Evolutionary conservation across 1,140 invertebrate genomes (phyloP), one percentile per base, ranked within the genome.

Genomic region (Scaptomyza montana): DNA sequence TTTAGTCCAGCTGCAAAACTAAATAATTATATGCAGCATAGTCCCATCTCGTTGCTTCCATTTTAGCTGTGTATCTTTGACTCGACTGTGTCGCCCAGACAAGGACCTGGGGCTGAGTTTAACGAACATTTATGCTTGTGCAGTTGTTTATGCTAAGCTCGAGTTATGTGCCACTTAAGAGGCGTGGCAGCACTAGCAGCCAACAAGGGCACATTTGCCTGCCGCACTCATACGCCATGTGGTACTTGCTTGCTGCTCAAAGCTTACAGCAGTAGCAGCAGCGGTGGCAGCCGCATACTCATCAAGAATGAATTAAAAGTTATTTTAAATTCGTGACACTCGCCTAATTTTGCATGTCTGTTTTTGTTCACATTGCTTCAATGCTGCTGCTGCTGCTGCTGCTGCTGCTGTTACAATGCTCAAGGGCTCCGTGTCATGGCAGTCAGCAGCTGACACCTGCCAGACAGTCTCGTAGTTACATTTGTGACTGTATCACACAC

Each of bases 231-330:
- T 81, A 81, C 71, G 71, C 81, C 63, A 56, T 86, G 81, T 78
- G 75, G 78, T 61, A 72, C 66, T 77, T 49, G 54, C 45, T 57
- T 54, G 39, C 41, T 45, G 25, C 7, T n/a, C 21, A 28, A 28
- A 25, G 53, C 16, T 5, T 36, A 62, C 53, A 56, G 60, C 51
- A 68, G 55, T 54, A 64, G 69, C 51, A 71, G 75, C 66, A 70
- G 61, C 67, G 9, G 33, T 33, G 30, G 30, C 30, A 70, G 59
- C 54, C 68, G 56, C 73, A 75, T 75, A 54, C 78, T 89, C 84
- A 89, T 89, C 84, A 89, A 89, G 84, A 89, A 89, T 89, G 85
- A 89, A 89, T 89, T 89, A 89, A 89, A 89, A 89, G 84, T 89
- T 89, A 89, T 89, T 89, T 89, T 89, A 89, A 89, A 89, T 89